Conservation (phyloP, 23 tunicate genomes). For the Clavelina lepadiformis region DNA sequence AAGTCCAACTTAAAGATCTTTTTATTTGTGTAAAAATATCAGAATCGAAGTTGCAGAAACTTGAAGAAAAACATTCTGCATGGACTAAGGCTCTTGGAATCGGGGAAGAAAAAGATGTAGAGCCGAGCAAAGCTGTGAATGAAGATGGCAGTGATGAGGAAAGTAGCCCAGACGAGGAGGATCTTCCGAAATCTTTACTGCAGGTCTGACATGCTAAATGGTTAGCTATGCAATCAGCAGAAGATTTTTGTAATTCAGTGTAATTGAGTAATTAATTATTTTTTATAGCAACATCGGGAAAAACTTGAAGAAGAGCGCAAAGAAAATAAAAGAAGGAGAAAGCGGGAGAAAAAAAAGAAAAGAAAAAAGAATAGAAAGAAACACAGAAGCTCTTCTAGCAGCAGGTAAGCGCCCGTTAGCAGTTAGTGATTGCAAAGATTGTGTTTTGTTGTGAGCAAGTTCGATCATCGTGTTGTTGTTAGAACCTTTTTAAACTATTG, state of each 20-base stretch:
- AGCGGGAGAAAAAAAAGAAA: slow-evolving; percentile 41
- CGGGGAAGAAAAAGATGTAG: slow-evolving; percentile 3
- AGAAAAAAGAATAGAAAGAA: slow-evolving; percentile 39
- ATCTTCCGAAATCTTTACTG: slow-evolving; percentile 50
- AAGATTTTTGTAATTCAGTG: background rate
- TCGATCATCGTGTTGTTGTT: too few relatives aligned
- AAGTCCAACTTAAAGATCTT: too few relatives aligned
- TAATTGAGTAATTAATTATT: background rate
- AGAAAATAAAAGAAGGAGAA: slow-evolving; percentile 55
- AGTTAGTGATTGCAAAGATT: too few relatives aligned
- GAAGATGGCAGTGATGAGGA: slow-evolving; percentile 4
- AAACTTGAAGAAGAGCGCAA: slow-evolving; percentile 30
- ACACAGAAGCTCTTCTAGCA: slow-evolving; percentile 12
- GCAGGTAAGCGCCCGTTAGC: slow-evolving; percentile 15
- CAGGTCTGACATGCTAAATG: too few relatives aligned
- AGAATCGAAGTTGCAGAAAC: slow-evolving; percentile 26
- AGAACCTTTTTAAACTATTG: too few relatives aligned
- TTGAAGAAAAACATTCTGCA: slow-evolving; percentile 64
- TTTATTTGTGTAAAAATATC: background rate
- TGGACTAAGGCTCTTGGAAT: slow-evolving; percentile 82
- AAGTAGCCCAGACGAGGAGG: slow-evolving; percentile 14
- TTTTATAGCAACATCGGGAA: slow-evolving; percentile 56
- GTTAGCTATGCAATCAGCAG: background rate
- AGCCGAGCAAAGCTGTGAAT: background rate
- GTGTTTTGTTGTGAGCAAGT: too few relatives aligned